These are phyloP conservation scores for Corythoichthys intestinalis DNA, from an alignment of 2,113 vertebrate genomes.

Conservation along the genomic window DNA sequence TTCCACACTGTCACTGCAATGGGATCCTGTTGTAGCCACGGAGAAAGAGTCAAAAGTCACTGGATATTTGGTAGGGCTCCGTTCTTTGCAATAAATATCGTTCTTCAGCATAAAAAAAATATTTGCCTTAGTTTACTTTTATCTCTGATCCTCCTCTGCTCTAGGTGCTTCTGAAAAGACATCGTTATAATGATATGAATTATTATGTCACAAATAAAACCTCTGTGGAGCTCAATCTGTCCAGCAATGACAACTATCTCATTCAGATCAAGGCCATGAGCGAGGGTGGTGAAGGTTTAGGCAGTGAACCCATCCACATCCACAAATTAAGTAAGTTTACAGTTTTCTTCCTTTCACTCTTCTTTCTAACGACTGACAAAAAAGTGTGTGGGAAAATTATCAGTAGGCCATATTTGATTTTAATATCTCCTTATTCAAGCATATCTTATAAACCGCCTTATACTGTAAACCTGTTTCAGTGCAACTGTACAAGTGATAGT, in stretches of 20 bases:
- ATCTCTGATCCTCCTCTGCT: background rate
- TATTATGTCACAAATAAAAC: slow-evolving; percentile 78
- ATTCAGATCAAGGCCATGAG: slow-evolving; percentile 85
- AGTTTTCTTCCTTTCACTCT: background rate
- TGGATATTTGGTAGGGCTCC: slow-evolving; percentile 84
- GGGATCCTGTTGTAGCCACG: slow-evolving; percentile 88
- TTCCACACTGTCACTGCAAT: slow-evolving; percentile 83
- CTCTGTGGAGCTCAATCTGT: slow-evolving; percentile 79
- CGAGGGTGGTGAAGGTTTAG: slow-evolving; percentile 83
- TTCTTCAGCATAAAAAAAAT: slow-evolving; percentile 10
- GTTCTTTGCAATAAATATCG: slow-evolving; percentile 6
- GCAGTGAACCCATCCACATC: slow-evolving; percentile 88
- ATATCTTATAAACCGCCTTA: slow-evolving; percentile 40
- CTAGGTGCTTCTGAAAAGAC: slow-evolving; percentile 84
- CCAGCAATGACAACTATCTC: slow-evolving; percentile 80
- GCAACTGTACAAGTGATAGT: slow-evolving; percentile 48
- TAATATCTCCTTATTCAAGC: slow-evolving; percentile 40
- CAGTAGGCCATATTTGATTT: slow-evolving; percentile 43
- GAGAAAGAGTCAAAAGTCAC: slow-evolving; percentile 91
- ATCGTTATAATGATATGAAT: slow-evolving; percentile 68
- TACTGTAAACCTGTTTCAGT: slow-evolving; percentile 45
- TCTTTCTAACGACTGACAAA: slow-evolving; percentile 25
- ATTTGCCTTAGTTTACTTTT: slow-evolving; percentile 11
- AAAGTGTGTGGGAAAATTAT: slow-evolving; percentile 29
- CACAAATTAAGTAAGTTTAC: slow-evolving; percentile 78